Percentiles rank a stretch among this genome's conserved stretches.
Evolutionary conservation across 2,888 invertebrate species (phyloP).

Genomic region (Pycnomerus fuliginosus): DNA sequence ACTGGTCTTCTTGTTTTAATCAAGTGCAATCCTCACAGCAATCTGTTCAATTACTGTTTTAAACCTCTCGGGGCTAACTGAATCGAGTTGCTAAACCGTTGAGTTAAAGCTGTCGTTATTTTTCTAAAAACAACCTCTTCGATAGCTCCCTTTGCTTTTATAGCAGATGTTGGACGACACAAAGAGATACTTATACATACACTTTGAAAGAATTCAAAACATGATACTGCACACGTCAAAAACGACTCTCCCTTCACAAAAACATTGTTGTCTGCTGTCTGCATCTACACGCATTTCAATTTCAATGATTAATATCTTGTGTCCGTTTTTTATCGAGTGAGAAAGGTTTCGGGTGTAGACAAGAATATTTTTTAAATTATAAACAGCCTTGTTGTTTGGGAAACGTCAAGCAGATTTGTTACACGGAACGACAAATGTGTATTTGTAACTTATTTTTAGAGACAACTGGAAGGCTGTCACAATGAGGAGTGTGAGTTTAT

Average conservation of each 20-base stretch:
- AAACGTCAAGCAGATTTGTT: conserved; percentile 8
- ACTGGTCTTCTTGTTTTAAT: conserved; percentile 43
- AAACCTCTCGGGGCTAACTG: conserved; percentile 38
- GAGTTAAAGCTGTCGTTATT: conserved; percentile 31
- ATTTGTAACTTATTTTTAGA: conserved; percentile 22
- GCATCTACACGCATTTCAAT: conserved; percentile 20
- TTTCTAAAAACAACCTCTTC: conserved; percentile 26
- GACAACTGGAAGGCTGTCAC: not conserved
- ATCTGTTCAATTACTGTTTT: conserved; percentile 44
- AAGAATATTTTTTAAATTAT: too few species aligned
- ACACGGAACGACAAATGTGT: conserved; percentile 18
- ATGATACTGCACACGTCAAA: not conserved
- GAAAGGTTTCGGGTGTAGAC: too few species aligned
- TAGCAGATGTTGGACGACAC: conserved; percentile 16
- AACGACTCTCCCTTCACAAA: not conserved
- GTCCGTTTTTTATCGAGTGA: conserved; percentile 1
- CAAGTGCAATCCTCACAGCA: conserved; percentile 43
- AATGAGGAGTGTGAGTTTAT: conserved; percentile 12
- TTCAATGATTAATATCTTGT: conserved; percentile 22
- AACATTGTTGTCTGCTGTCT: too few species aligned
- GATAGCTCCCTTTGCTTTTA: conserved; percentile 4
- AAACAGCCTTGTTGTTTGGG: not conserved
- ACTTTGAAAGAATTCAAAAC: not conserved
- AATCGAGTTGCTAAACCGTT: conserved; percentile 38
- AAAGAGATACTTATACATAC: conserved; percentile 17